A percentile compares a stretch with the other conserved stretches of the same genome.
Evolutionary conservation across 2,797 vertebrate genomes (phyloP).

Genomic region (Fundulus diaphanus): DNA sequence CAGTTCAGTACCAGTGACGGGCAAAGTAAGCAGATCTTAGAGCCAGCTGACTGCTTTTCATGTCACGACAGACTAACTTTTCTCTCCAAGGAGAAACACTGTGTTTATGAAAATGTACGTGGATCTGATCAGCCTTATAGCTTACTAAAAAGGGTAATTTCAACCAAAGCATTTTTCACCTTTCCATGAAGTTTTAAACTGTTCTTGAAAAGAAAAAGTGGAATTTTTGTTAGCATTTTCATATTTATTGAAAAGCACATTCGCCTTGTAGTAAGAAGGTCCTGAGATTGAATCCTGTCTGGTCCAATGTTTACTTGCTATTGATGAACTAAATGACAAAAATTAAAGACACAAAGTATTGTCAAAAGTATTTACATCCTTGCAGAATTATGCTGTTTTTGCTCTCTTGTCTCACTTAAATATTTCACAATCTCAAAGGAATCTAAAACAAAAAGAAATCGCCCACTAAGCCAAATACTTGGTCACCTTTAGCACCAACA

Average conservation of each 20-base stretch:
- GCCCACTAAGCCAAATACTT: too few species aligned
- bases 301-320: too few species aligned
- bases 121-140: background rate
- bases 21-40: conserved; percentile 60
- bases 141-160: background rate
- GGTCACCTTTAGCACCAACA: too few species aligned
- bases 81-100: conserved; percentile 24
- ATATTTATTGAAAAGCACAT: background rate
- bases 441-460: too few species aligned
- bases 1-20: conserved; percentile 48
- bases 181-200: background rate
- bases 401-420: too few species aligned
- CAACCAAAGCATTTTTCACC: background rate
- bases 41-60: conserved; percentile 52
- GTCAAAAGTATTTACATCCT: too few species aligned
- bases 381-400: too few species aligned
- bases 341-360: too few species aligned
- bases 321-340: too few species aligned
- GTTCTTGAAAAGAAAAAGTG: background rate
- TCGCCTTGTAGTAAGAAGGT: background rate
- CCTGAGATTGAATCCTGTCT: background rate
- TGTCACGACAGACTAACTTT: conserved; percentile 24
- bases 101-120: conserved; percentile 51
- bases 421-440: too few species aligned
- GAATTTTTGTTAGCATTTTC: background rate